Conservation (phyloP, 1,140 invertebrate genomes). For the Caerostris darwini region DNA sequence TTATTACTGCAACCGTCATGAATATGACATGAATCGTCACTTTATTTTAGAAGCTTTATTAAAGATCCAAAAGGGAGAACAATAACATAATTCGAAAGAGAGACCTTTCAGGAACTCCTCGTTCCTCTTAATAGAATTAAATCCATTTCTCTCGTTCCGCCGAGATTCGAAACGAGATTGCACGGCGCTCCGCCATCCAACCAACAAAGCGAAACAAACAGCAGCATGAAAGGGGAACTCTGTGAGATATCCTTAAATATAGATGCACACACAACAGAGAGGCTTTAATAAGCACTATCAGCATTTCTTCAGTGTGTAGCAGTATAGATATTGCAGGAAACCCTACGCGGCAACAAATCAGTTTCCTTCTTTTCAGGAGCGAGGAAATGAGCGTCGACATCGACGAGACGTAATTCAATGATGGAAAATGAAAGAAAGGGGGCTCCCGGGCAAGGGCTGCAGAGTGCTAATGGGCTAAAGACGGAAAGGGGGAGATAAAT, state of each 20-base stretch:
- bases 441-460: background rate
- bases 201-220: background rate
- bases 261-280: background rate
- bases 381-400: conserved; percentile 38
- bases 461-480: conserved; percentile 52
- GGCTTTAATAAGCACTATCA: background rate
- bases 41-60: too few relatives aligned
- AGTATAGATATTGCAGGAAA: background rate
- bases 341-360: background rate
- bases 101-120: too few relatives aligned
- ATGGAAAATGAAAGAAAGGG: conserved; percentile 30
- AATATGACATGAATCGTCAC: too few relatives aligned
- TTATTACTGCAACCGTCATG: too few relatives aligned
- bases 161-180: background rate
- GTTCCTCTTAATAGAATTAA: too few relatives aligned
- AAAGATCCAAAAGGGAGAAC: too few relatives aligned
- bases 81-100: too few relatives aligned
- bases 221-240: background rate
- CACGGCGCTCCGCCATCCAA: too few relatives aligned
- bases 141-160: background rate
- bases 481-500: background rate
- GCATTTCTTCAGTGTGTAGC: background rate
- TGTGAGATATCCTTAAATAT: background rate
- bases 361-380: background rate
- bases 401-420: conserved; percentile 35